Evolutionary conservation across 1,140 invertebrate species (phyloP).

Genomic region (Cydia splendana): DNA sequence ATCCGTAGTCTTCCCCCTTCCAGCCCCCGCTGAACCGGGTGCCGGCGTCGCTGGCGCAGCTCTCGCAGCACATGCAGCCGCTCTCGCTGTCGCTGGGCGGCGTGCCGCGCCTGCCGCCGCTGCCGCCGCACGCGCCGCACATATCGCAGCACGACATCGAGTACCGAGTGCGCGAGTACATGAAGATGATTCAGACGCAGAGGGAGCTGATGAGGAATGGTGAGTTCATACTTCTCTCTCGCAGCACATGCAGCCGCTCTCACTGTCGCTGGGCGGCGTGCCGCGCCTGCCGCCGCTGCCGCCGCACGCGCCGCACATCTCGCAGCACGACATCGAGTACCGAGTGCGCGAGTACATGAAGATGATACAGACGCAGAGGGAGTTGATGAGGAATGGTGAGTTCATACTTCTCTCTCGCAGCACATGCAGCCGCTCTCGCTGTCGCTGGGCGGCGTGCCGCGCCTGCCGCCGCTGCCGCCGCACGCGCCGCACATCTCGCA

Average conservation of each 20-base stretch:
- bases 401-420: constrained; percentile 52
- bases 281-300: constrained; percentile 80
- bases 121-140: constrained; percentile 78
- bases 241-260: constrained; percentile 88
- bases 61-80: constrained; percentile 89
- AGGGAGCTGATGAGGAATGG: constrained; percentile 71
- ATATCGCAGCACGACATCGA: constrained; percentile 85
- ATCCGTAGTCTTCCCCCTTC: constrained; percentile 33
- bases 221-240: constrained; percentile 45
- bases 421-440: constrained; percentile 89
- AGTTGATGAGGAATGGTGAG: constrained; percentile 69
- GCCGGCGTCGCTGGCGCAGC: constrained; percentile 83
- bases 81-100: constrained; percentile 83
- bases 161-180: constrained; percentile 88
- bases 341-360: constrained; percentile 90
- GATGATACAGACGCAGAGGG: constrained; percentile 81
- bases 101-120: constrained; percentile 79
- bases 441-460: constrained; percentile 78
- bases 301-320: constrained; percentile 79
- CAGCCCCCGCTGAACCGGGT: constrained; percentile 81
- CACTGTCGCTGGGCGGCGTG: constrained; percentile 81
- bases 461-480: constrained; percentile 79
- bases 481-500: constrained; percentile 81
- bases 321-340: constrained; percentile 85
- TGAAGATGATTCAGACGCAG: constrained; percentile 84